Conservation (phyloP, 2,797 vertebrate genomes). For the Clarias pachynema region DNA sequence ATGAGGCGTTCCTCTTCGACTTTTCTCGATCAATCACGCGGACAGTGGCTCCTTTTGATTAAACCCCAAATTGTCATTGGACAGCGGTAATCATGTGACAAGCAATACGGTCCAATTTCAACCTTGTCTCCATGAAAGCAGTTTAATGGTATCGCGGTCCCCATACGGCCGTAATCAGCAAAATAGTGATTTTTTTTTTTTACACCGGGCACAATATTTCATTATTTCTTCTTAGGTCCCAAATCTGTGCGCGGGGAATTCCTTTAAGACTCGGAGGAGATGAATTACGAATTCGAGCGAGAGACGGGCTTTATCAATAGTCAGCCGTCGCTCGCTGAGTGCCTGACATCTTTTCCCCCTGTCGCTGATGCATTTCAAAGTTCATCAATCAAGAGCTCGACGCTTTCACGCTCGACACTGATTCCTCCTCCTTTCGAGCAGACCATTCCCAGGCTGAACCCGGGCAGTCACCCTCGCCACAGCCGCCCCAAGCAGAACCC, state of each 20-base stretch:
- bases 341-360: conserved; percentile 99
- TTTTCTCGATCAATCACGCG: conserved; percentile 99
- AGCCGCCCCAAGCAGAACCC: conserved; percentile 87
- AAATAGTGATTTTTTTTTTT: conserved; percentile 79
- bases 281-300: conserved; percentile 99
- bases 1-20: conserved; percentile 95
- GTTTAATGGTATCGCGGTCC: conserved; percentile 97
- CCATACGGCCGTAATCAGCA: conserved; percentile 92
- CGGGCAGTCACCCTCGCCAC: conserved; percentile 90
- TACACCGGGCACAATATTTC: conserved; percentile 81
- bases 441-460: conserved; percentile 92
- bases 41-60: conserved; percentile 99
- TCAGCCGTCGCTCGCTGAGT: conserved; percentile 99
- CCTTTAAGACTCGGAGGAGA: conserved; percentile 91
- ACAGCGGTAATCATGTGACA: conserved; percentile 99
- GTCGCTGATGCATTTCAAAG: conserved; percentile 99
- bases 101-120: conserved; percentile 98
- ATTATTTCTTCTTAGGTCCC: conserved; percentile 83
- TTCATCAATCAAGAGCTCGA: conserved; percentile 99
- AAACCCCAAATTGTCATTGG: conserved; percentile 99
- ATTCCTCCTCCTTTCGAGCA: conserved; percentile 98
- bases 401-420: conserved; percentile 96
- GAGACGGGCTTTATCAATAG: conserved; percentile 99
- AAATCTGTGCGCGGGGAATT: conserved; percentile 86
- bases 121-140: conserved; percentile 97